These are phyloP conservation scores for Cephalotes varians DNA, from an alignment of 2,888 invertebrate genomes.

Conservation along the genomic window DNA sequence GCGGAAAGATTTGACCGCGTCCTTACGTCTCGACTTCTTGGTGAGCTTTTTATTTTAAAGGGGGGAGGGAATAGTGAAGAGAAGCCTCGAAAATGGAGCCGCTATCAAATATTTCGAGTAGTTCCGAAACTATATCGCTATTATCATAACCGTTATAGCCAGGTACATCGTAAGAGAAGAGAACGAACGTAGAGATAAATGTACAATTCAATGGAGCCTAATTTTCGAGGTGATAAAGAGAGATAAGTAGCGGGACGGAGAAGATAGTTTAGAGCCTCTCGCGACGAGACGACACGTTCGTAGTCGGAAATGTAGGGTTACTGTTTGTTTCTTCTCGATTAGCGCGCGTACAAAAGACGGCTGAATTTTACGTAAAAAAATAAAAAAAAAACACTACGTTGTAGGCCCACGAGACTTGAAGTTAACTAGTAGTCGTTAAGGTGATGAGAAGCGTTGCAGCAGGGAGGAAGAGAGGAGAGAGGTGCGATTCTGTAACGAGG, in stretches of 20 bases:
- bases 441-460: conserved; percentile 34
- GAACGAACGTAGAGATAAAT: conserved; percentile 18
- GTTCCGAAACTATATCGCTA: conserved; percentile 1
- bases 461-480: neutral
- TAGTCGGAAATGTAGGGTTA: conserved; percentile 4
- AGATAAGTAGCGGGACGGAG: neutral
- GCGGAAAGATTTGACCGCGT: neutral
- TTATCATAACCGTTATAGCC: neutral
- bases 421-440: conserved; percentile 65
- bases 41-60: neutral
- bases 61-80: conserved; percentile 6
- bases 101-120: conserved; percentile 13
- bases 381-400: neutral
- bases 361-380: neutral
- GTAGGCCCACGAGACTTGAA: conserved; percentile 42
- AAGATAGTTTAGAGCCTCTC: neutral
- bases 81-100: neutral
- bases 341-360: neutral
- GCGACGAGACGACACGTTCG: neutral
- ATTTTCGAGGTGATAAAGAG: conserved; percentile 15
- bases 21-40: neutral
- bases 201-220: conserved; percentile 32
- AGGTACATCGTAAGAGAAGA: conserved; percentile 10
- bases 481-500: conserved; percentile 19
- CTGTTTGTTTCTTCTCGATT: conserved; percentile 38